phyloP scores from a whole-genome alignment of 1,140 invertebrate species.

The Cephus cinctus region DNA sequence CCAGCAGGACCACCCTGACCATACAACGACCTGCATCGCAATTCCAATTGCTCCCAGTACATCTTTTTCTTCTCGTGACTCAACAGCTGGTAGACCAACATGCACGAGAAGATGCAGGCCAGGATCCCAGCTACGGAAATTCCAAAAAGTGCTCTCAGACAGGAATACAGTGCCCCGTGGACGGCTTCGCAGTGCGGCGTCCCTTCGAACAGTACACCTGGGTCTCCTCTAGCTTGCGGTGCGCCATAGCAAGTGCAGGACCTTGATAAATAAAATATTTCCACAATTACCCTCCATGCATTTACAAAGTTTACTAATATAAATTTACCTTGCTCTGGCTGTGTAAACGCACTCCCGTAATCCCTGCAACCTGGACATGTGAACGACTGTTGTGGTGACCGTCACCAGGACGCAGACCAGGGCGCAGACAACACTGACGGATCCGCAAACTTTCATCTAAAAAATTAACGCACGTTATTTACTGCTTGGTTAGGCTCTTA shows the following conservation, averaged over 20 bases:
- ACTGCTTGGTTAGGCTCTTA: constrained; percentile 5
- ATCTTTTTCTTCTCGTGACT: constrained; percentile 91
- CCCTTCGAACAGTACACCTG: constrained; percentile 71
- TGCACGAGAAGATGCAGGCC: constrained; percentile 87
- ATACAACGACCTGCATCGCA: constrained; percentile 77
- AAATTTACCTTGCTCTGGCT: constrained; percentile 44
- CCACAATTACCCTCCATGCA: too few species aligned
- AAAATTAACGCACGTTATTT: constrained; percentile 37
- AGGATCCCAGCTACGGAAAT: constrained; percentile 85
- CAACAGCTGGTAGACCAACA: constrained; percentile 85
- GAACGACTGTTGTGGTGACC: constrained; percentile 89
- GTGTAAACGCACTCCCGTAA: constrained; percentile 85
- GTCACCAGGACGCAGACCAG: constrained; percentile 84
- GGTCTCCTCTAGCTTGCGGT: constrained; percentile 39
- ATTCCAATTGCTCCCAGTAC: constrained; percentile 89
- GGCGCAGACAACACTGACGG: constrained; percentile 79
- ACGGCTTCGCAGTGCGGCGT: constrained; percentile 84
- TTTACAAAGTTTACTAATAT: too few species aligned
- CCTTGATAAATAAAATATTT: constrained; percentile 22
- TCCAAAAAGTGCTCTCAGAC: constrained; percentile 83
- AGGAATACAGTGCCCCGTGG: constrained; percentile 82
- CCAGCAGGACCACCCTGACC: constrained; percentile 58
- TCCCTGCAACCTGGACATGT: constrained; percentile 87
- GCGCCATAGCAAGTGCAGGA: constrained; percentile 52
- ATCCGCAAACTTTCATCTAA: constrained; percentile 84